Evolutionary conservation across 2,113 vertebrate genomes (phyloP).

Genomic region (Spilogale gracilis): DNA sequence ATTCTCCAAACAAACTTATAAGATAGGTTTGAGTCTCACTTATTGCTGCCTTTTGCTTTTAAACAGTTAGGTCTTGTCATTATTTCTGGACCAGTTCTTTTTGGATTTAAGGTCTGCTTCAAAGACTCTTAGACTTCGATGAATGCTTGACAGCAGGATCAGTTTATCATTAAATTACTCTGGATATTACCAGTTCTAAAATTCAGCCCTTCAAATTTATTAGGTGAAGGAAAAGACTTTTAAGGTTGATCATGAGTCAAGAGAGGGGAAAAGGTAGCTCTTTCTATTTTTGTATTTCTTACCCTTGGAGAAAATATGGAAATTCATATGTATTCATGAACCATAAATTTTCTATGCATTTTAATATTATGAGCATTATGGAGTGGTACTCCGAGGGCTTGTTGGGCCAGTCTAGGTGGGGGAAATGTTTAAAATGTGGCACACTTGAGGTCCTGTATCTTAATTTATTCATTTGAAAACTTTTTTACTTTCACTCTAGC

Average conservation of each 20-base stretch:
- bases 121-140: neutral
- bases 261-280: neutral
- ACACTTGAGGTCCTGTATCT: neutral
- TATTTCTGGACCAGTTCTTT: neutral
- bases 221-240: slow-evolving; percentile 39
- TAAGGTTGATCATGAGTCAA: neutral
- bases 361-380: neutral
- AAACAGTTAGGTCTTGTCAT: neutral
- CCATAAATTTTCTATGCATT: neutral
- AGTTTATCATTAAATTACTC: slow-evolving; percentile 38
- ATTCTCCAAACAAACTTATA: neutral
- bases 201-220: neutral
- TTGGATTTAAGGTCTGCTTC: neutral
- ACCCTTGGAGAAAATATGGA: neutral
- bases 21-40: neutral
- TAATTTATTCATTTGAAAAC: neutral
- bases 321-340: neutral
- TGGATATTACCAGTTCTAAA: neutral
- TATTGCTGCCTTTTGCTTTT: slow-evolving; percentile 40
- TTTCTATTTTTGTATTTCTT: slow-evolving; percentile 49
- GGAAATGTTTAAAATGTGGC: neutral
- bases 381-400: neutral
- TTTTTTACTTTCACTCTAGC: slow-evolving; percentile 26
- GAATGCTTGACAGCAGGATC: neutral
- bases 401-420: neutral